Base-by-base conservation (phyloP, 2,797 vertebrate species). In the Aulostomus chinensis region DNA sequence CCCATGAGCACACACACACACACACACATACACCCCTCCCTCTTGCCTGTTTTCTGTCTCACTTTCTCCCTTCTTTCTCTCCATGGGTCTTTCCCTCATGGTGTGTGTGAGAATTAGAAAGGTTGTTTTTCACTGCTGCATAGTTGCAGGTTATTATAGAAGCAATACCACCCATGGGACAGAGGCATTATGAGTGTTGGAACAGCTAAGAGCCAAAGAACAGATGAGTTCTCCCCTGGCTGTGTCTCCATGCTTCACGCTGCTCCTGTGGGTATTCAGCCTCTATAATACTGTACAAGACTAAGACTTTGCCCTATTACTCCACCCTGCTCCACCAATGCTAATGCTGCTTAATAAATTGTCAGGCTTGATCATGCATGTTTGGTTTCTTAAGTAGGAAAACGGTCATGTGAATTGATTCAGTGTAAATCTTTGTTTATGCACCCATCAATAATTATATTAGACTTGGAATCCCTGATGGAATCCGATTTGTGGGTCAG, bases 131-230 rank as follows among this genome's bases (percentile, higher is more conserved):
- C 72, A 71, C 53, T 14, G 48, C 80, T 64, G 72, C 65, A 76
- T 77, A 78, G 77, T 83, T 83, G 61, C 61, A 75, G 80, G 80
- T 80, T 81, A 78, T 86, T 82, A 84, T 67, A 74, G 76, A 68
- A 73, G 80, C 76, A 73, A 81, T 80, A 68, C 76, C 69, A 82
- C 84, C 80, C 80, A 75, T 77, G 80, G 76, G 81, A 85, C 9
- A 11, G 24, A 67, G 68, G 76, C 74, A 83, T 88, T 84, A 85
- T 79, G 83, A 81, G 66, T 72, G 72, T 71, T 86, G 68, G 79
- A 85, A 70, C 58, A 80, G 82, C 80, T 77, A 73, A 73, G 69
- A 76, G 77, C 55, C 70, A 20, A 62, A 56, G 69, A 83, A 78
- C 77, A 81, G 83, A 88, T 85, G 81, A 85, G 78, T 73, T 78